Base-by-base conservation (phyloP, 2,113 vertebrate species). In the Pangasianodon gigas region DNA sequence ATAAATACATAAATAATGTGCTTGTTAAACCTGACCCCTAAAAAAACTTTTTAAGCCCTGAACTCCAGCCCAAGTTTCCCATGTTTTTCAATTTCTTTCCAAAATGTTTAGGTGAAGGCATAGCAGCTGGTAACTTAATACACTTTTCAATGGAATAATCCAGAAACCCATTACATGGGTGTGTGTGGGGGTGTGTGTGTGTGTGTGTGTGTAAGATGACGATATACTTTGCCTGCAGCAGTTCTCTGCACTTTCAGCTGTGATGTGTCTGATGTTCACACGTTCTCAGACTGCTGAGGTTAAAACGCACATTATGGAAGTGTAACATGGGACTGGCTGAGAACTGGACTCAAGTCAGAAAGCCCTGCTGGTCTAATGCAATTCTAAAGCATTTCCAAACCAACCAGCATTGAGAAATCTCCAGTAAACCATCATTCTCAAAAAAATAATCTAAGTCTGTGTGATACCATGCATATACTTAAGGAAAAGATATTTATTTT, bases 211-310 rank as follows among this genome's bases (percentile, higher is more conserved):
- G 84, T 51, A 21, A 56, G 54, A 44, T 60, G 82, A 84, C 13
- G 37, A 60, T 86, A 29, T 86, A 52, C 46, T 71, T 86, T 71
- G 62, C 84, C 84, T 71, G 29, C 65, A 69, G 84, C 84, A 71
- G 16, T 86, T 69, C 8, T 52, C 29, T 52, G 19, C 65, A 86
- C 46, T 32, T 51, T 71, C 65, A 37, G 46, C 62, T 52, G 65
- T 60, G 21, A 26, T 32, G 65, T 86, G 46, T 58, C 24, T 87
- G 86, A 87, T 44, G 54, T 46, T 44, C 74, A 18, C 37, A 75
- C 48, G 56, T 75, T 71, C 13, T 44, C 71, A 87, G 82, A 24
- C 44, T n/a, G 41, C 29, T 44, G 37, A 84, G 82, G 54, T 84
- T 83, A 83, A 58, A 83, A 41, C 52, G 58, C 84, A 32, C 60